These are phyloP conservation scores for Oreochromis aureus DNA, from an alignment of 2,113 vertebrate genomes.

Conservation along the genomic window DNA sequence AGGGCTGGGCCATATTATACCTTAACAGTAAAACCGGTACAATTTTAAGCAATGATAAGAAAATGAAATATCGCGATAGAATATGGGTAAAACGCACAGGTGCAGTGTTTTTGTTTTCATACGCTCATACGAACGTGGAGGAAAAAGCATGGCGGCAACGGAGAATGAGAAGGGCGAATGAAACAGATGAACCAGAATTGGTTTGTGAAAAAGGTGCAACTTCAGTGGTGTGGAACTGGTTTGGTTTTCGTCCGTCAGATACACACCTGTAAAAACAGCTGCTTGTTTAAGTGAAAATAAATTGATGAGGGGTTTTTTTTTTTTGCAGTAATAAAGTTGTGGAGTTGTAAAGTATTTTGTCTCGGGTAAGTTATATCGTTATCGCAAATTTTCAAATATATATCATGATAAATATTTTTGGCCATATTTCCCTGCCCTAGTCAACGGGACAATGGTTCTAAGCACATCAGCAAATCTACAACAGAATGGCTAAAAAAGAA, in stretches of 20 bases:
- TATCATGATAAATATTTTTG: neutral
- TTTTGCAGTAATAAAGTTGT: neutral
- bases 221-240: neutral
- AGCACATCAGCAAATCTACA: neutral
- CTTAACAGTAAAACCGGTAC: neutral
- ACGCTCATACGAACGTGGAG: neutral
- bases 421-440: neutral
- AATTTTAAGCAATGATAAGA: neutral
- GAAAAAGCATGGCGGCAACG: neutral
- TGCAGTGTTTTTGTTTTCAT: neutral
- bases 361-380: neutral
- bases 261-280: neutral
- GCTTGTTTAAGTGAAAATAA: neutral
- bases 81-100: neutral
- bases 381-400: neutral
- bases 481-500: neutral
- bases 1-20: neutral
- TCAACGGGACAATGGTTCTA: neutral
- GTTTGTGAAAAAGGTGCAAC: neutral
- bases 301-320: neutral
- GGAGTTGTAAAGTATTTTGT: neutral
- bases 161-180: neutral
- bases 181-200: neutral
- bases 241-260: neutral
- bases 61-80: neutral